Percentiles rank a stretch among this genome's conserved stretches.
These are phyloP conservation scores for Chamaetylas fuelleborni DNA, from an alignment of 2,113 vertebrate species.

Conservation along the genomic window DNA sequence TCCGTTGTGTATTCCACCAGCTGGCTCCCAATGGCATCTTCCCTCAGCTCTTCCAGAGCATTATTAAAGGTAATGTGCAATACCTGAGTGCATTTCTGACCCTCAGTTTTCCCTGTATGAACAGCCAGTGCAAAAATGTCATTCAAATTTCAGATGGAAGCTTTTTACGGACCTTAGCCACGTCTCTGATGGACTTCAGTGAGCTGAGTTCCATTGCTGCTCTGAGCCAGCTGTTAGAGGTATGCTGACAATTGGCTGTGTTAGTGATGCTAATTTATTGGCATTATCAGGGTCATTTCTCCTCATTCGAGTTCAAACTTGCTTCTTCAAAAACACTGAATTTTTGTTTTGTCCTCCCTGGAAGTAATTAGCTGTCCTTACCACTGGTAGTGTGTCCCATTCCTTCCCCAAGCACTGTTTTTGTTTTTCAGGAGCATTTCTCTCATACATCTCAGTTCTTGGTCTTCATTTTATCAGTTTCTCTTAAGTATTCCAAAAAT, in stretches of 20 bases:
- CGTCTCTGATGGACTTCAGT: conserved; percentile 92
- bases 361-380: not conserved
- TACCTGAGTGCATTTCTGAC: not conserved
- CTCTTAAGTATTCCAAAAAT: not conserved
- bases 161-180: conserved; percentile 91
- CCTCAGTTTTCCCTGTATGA: not conserved
- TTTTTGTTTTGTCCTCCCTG: not conserved
- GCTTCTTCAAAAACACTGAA: not conserved
- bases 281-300: not conserved
- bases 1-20: conserved; percentile 96
- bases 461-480: not conserved
- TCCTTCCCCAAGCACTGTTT: not conserved
- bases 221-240: conserved; percentile 95
- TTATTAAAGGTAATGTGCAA: conserved; percentile 88
- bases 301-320: not conserved
- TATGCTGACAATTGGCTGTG: conserved; percentile 42
- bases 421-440: not conserved
- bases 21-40: conserved; percentile 96
- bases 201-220: conserved; percentile 95
- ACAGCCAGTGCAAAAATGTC: not conserved
- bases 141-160: conserved; percentile 84
- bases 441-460: not conserved
- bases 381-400: not conserved
- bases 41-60: conserved; percentile 97
- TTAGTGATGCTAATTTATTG: not conserved